Percentiles rank a stretch among this genome's conserved stretches.
phyloP scores from a whole-genome alignment of 2,113 vertebrate species.

The Ictidomys tridecemlineatus region DNA sequence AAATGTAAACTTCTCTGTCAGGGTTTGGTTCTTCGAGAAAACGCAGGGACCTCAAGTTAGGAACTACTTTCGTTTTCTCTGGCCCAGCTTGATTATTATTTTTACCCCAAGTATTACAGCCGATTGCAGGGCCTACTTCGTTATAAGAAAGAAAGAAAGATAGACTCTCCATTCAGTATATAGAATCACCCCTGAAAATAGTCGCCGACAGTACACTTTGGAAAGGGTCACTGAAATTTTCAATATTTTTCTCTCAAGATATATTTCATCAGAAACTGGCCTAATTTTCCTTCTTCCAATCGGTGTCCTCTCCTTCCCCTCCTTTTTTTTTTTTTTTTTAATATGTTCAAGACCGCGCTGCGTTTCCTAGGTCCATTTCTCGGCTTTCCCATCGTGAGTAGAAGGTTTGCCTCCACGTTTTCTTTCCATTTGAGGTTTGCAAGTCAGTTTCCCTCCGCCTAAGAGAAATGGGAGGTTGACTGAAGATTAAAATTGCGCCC shows the following conservation, averaged over 20 bases:
- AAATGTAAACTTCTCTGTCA: background rate
- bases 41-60: background rate
- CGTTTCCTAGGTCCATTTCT: constrained; percentile 46
- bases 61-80: constrained; percentile 81
- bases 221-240: background rate
- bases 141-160: background rate
- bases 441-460: constrained; percentile 58
- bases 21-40: background rate
- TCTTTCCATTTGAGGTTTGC: constrained; percentile 68
- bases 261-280: background rate
- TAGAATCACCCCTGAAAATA: constrained; percentile 6
- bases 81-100: background rate
- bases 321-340: background rate
- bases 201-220: background rate
- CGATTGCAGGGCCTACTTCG: background rate
- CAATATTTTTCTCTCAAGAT: background rate
- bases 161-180: background rate
- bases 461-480: constrained; percentile 58
- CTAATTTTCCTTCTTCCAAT: background rate
- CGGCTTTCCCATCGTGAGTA: background rate
- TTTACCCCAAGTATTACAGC: constrained; percentile 13
- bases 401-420: constrained; percentile 27
- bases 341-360: background rate
- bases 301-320: fast-evolving
- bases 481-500: constrained; percentile 72